A percentile compares a stretch with the other conserved stretches of the same genome.
These are phyloP conservation scores for Micrasema longulum DNA, from an alignment of 1,140 invertebrate genomes.

Conservation along the genomic window DNA sequence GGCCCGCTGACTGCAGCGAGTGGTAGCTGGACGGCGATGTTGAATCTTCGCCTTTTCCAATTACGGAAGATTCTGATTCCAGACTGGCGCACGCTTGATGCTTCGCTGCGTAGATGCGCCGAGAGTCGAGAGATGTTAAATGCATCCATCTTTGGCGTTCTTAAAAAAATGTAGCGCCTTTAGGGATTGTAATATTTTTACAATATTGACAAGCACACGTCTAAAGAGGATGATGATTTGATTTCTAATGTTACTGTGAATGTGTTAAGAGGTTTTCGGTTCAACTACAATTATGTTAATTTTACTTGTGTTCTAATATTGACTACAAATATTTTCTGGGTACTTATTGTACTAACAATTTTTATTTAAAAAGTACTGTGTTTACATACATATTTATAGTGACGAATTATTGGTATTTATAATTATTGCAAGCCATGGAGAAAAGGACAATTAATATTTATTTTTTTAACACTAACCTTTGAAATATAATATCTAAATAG, in stretches of 20 bases:
- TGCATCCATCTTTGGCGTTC: constrained; percentile 3
- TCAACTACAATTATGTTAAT: constrained; percentile 16
- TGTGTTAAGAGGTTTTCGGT: constrained; percentile 8
- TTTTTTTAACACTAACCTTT: too few species aligned
- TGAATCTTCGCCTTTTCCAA: constrained; percentile 1
- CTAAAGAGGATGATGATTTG: constrained; percentile 4
- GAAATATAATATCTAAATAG: too few species aligned
- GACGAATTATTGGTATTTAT: too few species aligned
- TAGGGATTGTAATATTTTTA: background rate
- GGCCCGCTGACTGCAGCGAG: background rate
- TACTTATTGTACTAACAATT: too few species aligned
- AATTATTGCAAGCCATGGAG: too few species aligned
- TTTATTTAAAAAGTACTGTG: too few species aligned
- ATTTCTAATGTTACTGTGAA: constrained; percentile 12
- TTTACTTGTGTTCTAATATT: constrained; percentile 2
- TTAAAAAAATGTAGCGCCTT: constrained; percentile 23
- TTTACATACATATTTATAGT: too few species aligned
- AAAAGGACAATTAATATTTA: too few species aligned
- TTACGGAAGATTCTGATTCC: background rate
- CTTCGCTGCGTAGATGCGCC: background rate
- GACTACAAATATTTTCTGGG: too few species aligned
- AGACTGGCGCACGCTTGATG: background rate
- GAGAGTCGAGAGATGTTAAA: background rate
- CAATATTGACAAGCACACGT: too few species aligned
- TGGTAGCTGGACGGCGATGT: background rate